These are phyloP conservation scores for Galleria mellonella DNA, from an alignment of 1,140 invertebrate genomes.

Conservation along the genomic window DNA sequence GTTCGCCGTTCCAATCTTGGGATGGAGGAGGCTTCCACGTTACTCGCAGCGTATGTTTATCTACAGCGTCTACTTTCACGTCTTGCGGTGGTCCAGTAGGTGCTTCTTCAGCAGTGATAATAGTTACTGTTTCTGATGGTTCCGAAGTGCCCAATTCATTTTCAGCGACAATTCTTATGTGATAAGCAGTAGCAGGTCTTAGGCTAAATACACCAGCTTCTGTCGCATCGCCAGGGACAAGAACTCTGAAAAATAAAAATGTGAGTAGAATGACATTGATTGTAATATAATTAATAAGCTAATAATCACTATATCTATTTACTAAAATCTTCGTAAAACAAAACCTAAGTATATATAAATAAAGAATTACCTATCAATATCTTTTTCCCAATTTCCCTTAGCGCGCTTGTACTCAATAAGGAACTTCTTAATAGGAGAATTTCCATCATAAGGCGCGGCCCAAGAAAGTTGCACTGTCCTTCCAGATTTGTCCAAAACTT, in stretches of 20 bases:
- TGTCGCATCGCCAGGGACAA: conserved; percentile 89
- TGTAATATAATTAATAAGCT: too few species aligned
- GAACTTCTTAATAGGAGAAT: conserved; percentile 94
- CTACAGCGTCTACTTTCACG: conserved; percentile 91
- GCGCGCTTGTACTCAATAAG: conserved; percentile 95
- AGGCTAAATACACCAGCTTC: conserved; percentile 92
- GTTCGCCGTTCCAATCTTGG: conserved; percentile 95
- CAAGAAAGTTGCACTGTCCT: conserved; percentile 92
- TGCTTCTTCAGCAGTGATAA: conserved; percentile 96
- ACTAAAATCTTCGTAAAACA: too few species aligned
- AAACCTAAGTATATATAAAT: background rate
- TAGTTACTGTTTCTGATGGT: conserved; percentile 93
- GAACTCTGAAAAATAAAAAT: conserved; percentile 77
- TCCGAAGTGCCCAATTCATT: conserved; percentile 95
- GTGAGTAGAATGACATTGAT: too few species aligned
- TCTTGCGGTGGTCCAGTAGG: conserved; percentile 88
- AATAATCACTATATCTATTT: too few species aligned
- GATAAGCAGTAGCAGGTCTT: conserved; percentile 93
- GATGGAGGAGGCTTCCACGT: conserved; percentile 94
- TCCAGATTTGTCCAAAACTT: conserved; percentile 93
- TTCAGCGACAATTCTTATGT: conserved; percentile 93
- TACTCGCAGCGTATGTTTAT: conserved; percentile 93
- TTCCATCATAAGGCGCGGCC: conserved; percentile 95
- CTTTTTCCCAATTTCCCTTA: conserved; percentile 88
- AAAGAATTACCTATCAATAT: conserved; percentile 79